These are phyloP conservation scores for Lepilemur ruficaudatus DNA, from an alignment of 2,797 vertebrate species.

Conservation along the genomic window DNA sequence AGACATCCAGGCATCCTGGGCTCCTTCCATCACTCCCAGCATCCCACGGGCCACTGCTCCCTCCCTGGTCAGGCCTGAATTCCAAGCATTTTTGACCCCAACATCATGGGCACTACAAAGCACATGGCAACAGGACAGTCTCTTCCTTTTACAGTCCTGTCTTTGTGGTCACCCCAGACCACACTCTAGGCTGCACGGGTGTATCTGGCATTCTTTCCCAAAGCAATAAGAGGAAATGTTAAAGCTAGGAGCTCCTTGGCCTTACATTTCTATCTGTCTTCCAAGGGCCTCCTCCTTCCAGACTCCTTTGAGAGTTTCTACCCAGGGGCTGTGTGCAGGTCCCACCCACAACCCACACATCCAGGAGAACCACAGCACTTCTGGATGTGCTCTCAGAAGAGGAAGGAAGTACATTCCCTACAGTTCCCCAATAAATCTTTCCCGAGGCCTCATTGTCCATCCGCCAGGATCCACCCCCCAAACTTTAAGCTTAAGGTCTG, in stretches of 20 bases:
- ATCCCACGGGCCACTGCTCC: neutral
- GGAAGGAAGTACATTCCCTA: neutral
- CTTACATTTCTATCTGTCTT: neutral
- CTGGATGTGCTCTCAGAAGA: neutral
- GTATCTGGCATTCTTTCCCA: neutral
- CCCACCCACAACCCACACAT: too few species aligned
- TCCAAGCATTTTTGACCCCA: neutral
- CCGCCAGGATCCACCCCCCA: neutral
- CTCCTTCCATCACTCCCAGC: too few species aligned
- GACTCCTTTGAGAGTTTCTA: neutral
- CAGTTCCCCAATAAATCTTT: neutral
- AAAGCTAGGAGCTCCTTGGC: neutral
- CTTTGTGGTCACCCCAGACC: neutral
- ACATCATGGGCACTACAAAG: neutral
- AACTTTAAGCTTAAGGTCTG: neutral
- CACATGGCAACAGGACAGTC: neutral
- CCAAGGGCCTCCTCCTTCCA: neutral
- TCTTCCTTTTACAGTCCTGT: neutral
- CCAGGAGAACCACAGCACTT: neutral
- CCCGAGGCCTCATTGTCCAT: too few species aligned
- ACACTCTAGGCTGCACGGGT: neutral
- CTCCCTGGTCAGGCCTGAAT: neutral
- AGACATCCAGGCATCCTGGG: neutral
- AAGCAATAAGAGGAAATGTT: neutral
- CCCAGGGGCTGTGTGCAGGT: neutral